Percentiles rank a stretch among this genome's conserved stretches.
Evolutionary conservation across 2,797 vertebrate genomes (phyloP).

Genomic region (Eurystomus glaucurus): DNA sequence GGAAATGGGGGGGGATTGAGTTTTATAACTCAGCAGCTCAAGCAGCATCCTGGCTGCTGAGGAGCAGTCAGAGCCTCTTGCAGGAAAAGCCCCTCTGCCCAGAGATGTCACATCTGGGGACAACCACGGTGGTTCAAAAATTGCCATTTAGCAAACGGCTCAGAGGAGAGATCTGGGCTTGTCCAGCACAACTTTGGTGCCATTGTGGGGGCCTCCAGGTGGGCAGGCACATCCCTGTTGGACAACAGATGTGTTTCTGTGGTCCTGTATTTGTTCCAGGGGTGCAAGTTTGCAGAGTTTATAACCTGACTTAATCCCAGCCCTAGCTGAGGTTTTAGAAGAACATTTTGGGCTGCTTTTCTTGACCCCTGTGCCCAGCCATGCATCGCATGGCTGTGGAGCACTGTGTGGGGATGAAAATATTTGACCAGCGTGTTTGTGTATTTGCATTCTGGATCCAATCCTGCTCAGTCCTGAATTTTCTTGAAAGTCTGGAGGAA

Average conservation of each 20-base stretch:
- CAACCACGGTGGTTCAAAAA: accelerated
- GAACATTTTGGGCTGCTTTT: not conserved
- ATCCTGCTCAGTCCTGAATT: not conserved
- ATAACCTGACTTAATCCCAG: not conserved
- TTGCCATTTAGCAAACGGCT: accelerated
- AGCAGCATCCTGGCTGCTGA: accelerated
- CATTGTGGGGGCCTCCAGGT: not conserved
- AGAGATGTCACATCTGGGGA: not conserved
- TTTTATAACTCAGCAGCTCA: accelerated
- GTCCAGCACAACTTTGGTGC: not conserved
- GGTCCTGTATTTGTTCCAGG: not conserved
- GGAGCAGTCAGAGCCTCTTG: not conserved
- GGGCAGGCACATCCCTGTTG: not conserved
- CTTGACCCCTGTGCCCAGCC: not conserved
- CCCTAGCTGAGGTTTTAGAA: not conserved
- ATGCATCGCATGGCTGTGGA: not conserved
- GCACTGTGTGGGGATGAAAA: not conserved
- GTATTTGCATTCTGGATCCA: not conserved
- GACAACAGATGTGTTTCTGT: not conserved
- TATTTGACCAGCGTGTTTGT: not conserved
- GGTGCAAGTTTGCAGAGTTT: not conserved
- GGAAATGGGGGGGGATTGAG: accelerated
- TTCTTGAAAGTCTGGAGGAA: not conserved
- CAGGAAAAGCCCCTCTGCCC: not conserved
- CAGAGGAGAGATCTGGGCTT: not conserved